Evolutionary conservation across 2,888 invertebrate species (phyloP).

Genomic region (Itoplectis maculator): DNA sequence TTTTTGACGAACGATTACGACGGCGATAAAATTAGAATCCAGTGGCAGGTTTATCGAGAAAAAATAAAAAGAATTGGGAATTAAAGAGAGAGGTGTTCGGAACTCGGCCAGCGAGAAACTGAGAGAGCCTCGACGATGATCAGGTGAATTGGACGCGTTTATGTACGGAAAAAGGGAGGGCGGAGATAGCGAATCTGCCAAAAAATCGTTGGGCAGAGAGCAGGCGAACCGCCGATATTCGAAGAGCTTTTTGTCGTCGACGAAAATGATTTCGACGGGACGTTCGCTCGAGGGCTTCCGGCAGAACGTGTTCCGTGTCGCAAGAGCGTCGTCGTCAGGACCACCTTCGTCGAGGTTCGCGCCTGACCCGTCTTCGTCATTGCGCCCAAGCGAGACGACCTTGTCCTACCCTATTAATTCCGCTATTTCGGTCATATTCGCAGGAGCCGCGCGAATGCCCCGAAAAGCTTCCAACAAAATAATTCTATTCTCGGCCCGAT

Average conservation of each 20-base stretch:
- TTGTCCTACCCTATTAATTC: conserved; percentile 63
- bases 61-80: too few relatives aligned
- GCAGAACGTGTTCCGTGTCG: conserved; percentile 33
- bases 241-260: conserved; percentile 5
- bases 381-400: conserved; percentile 55
- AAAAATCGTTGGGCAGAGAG: conserved; percentile 16
- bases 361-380: conserved; percentile 58
- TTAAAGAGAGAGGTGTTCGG: too few relatives aligned
- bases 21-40: neutral
- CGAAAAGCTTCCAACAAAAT: neutral
- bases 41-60: neutral
- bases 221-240: conserved; percentile 15
- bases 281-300: conserved; percentile 39
- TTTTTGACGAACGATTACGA: neutral
- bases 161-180: neutral
- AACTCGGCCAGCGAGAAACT: neutral
- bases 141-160: neutral
- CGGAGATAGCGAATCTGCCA: neutral
- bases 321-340: conserved; percentile 51
- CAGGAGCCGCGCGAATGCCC: neutral
- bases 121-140: conserved; percentile 17
- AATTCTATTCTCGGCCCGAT: neutral
- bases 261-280: conserved; percentile 19
- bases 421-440: conserved; percentile 59
- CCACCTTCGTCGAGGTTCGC: conserved; percentile 28